A percentile compares a stretch with the other conserved stretches of the same genome.
Conservation (phyloP, 1,140 invertebrate genomes). For the Philotrypesis tridentata region DNA sequence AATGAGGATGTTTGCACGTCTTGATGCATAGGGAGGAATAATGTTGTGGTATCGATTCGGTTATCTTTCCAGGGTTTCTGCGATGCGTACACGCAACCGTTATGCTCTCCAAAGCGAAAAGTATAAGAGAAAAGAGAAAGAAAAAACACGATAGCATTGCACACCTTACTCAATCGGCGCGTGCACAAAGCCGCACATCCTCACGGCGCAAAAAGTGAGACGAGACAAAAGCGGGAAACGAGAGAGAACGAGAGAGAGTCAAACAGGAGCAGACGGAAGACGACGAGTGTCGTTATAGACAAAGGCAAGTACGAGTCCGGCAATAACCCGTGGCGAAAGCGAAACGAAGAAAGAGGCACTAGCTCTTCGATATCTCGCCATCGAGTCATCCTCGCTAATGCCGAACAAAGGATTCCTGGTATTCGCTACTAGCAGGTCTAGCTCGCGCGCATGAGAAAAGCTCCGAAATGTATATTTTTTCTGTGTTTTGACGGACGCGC, state of each 20-base stretch:
- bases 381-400: slow-evolving; percentile 2
- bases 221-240: background rate
- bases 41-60: background rate
- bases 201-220: background rate
- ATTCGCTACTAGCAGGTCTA: background rate
- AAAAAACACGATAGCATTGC: background rate
- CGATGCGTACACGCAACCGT: background rate
- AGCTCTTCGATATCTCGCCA: background rate
- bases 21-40: background rate
- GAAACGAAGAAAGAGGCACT: background rate
- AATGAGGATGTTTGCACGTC: too few species aligned
- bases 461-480: background rate
- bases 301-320: background rate
- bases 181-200: slow-evolving; percentile 1
- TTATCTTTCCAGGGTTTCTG: background rate
- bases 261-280: slow-evolving; percentile 5
- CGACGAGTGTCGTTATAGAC: background rate
- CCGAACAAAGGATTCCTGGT: background rate
- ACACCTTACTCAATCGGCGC: background rate
- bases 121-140: background rate
- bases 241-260: background rate
- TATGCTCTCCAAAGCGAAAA: background rate
- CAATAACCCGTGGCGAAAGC: background rate
- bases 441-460: background rate
- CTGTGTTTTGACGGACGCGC: background rate